These are phyloP conservation scores for Leistus spinibarbis DNA, from an alignment of 2,888 invertebrate genomes.

Conservation along the genomic window DNA sequence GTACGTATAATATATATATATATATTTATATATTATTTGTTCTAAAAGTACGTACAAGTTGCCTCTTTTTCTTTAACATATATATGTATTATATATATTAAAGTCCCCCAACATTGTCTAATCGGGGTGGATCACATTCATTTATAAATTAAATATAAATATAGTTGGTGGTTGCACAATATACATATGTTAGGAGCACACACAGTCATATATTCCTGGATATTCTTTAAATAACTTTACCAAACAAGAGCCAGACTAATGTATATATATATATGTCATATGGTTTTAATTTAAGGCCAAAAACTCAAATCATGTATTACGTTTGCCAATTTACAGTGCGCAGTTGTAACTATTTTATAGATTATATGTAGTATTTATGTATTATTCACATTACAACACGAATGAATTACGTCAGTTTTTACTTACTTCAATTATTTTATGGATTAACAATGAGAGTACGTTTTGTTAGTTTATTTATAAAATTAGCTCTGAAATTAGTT, in stretches of 20 bases:
- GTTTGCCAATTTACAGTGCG: slow-evolving; percentile 26
- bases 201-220: neutral
- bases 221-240: neutral
- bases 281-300: slow-evolving; percentile 35
- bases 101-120: neutral
- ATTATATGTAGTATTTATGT: slow-evolving; percentile 10
- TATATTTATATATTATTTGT: neutral
- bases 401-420: slow-evolving; percentile 2
- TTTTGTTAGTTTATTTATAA: slow-evolving; percentile 6
- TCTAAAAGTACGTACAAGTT: neutral
- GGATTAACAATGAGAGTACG: neutral
- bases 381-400: slow-evolving; percentile 28
- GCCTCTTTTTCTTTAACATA: neutral
- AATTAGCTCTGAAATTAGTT: slow-evolving; percentile 28
- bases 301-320: slow-evolving; percentile 26
- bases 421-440: neutral
- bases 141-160: neutral
- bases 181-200: neutral
- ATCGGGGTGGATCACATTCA: neutral
- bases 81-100: too few relatives aligned
- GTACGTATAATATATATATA: neutral
- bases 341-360: slow-evolving; percentile 18
- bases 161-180: neutral
- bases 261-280: slow-evolving; percentile 14
- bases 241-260: neutral